Evolutionary conservation across 2,888 invertebrate species (phyloP), one percentile per base, ranked within the genome.

Genomic region (Ormyrus nitidulus): DNA sequence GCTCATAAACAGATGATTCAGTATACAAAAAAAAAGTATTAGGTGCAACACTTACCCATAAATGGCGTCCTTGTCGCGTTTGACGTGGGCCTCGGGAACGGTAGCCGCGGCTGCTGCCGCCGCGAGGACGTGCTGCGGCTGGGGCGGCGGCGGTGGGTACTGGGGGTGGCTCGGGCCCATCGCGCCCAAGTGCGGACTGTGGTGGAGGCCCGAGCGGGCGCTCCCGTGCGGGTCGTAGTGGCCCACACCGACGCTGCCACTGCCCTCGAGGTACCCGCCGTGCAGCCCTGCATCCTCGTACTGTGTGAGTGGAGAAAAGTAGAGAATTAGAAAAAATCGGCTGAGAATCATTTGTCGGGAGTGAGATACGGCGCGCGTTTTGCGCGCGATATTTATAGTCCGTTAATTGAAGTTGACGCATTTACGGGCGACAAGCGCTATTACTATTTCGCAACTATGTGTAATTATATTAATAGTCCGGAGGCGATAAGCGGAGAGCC

Each of bases 41-140:
- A 56, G 13, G 9, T 46, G 56, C n/a, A 6, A 56, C 86, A 94
- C 97, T 96, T 94, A 98, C 98, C 98, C 98, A 93, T 98, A 98
- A 91, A 98, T 98, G 91, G 98, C 97, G 93, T 98, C 98, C 93
- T 98, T 98, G 93, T 98, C 98, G 91, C 98, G 93, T 93, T 98
- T 98, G 77, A 81, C 78, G 92, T 97, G 97, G 88, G 97, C 97
- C 92, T 97, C 97, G 88, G 97, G 97, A 83, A 94, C 93, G 85
- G 93, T 92, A 81, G 91, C 91, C 70, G 89, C 89, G 74, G 90
- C 92, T 88, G 89, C 92, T 92, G 92, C 91, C 88, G 92, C 94
- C 89, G 94, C 94, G 88, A 95, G 95, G 93, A 96, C 94, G 91
- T 96, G 96, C 92, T 96, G 97, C 56, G 87, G 88, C 95, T 90